Evolutionary conservation across 30 jellyfish, hydroid and myxozoan genomes (phyloP).

Genomic region (Haliclystus octoradiatus): DNA sequence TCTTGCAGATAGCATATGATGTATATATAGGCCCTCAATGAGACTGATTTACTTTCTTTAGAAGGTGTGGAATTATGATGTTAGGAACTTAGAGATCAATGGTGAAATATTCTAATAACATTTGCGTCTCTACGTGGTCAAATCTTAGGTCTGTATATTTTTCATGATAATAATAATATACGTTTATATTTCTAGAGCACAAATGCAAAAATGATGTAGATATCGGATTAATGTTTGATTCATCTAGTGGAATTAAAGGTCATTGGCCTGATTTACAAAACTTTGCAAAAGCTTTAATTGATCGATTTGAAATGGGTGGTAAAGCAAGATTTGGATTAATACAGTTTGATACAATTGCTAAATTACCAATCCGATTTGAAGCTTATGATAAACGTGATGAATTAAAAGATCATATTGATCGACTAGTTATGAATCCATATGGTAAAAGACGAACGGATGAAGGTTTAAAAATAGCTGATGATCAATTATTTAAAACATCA

Average conservation of each 20-base stretch:
- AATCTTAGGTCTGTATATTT: too few relatives aligned
- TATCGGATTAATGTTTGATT: slow-evolving; percentile 73
- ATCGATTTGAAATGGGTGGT: slow-evolving; percentile 70
- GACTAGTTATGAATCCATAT: slow-evolving; percentile 62
- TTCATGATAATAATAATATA: too few relatives aligned
- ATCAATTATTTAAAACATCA: slow-evolving; percentile 56
- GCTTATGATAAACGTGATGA: slow-evolving; percentile 53
- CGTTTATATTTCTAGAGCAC: slow-evolving; percentile 7
- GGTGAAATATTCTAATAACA: too few relatives aligned
- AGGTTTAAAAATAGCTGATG: slow-evolving; percentile 69
- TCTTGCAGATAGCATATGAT: too few relatives aligned
- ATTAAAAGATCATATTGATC: slow-evolving; percentile 41
- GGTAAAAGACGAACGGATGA: slow-evolving; percentile 84
- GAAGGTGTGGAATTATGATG: too few relatives aligned
- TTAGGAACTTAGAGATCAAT: too few relatives aligned
- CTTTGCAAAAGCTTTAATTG: slow-evolving; percentile 39
- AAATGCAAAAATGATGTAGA: slow-evolving; percentile 59
- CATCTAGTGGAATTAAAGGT: slow-evolving; percentile 74
- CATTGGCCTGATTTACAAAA: slow-evolving; percentile 77
- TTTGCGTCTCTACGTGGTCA: too few relatives aligned
- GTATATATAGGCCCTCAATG: too few relatives aligned
- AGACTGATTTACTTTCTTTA: too few relatives aligned
- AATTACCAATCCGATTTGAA: slow-evolving; percentile 66
- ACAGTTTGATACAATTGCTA: slow-evolving; percentile 78
- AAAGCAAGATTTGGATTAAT: slow-evolving; percentile 74